phyloP scores from a whole-genome alignment of 2,888 invertebrate genomes.

The Drosophila lutescens region DNA sequence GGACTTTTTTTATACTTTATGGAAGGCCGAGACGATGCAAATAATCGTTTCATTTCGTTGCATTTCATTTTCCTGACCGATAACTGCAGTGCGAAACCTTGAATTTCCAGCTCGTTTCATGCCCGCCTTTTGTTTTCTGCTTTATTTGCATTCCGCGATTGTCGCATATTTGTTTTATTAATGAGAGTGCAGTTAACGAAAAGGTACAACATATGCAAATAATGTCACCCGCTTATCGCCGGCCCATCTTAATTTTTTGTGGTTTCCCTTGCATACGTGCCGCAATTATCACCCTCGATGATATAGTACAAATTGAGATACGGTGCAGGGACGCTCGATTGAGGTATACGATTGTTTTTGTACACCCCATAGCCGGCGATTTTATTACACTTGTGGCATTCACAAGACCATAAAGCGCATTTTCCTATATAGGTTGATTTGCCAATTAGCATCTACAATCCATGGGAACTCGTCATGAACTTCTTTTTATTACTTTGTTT shows the following conservation, averaged over 20 bases:
- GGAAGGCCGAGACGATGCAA: slow-evolving; percentile 8
- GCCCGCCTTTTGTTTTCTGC: slow-evolving; percentile 2
- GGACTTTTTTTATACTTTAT: neutral
- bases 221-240: slow-evolving; percentile 3
- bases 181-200: slow-evolving; percentile 9
- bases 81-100: slow-evolving; percentile 22
- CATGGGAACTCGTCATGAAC: neutral
- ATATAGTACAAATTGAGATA: slow-evolving; percentile 5
- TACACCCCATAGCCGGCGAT: neutral
- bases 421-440: neutral
- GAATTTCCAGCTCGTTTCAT: slow-evolving; percentile 17
- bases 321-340: neutral
- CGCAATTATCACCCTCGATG: slow-evolving; percentile 6
- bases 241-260: neutral
- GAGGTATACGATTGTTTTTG: neutral
- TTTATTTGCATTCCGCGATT: slow-evolving; percentile 17
- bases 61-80: slow-evolving; percentile 3
- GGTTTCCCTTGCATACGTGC: neutral
- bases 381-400: slow-evolving; percentile 9
- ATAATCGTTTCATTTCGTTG: neutral
- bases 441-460: neutral
- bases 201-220: slow-evolving; percentile 4
- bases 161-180: slow-evolving; percentile 33
- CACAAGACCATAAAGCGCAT: neutral
- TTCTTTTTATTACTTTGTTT: neutral